phyloP scores from a whole-genome alignment of 2,797 vertebrate species.

The Varecia variegata region DNA sequence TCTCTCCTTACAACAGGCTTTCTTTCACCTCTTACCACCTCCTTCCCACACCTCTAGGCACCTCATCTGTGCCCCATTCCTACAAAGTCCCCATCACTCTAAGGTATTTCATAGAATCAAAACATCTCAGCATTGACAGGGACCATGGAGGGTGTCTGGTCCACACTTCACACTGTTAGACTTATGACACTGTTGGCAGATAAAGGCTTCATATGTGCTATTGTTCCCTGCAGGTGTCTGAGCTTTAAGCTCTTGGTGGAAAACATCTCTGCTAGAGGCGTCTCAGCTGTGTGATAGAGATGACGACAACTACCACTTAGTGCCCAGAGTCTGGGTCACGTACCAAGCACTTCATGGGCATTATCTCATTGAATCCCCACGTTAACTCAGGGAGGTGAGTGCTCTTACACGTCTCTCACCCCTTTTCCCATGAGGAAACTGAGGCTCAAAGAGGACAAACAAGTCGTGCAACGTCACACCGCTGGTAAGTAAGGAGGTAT shows the following conservation, averaged over 20 bases:
- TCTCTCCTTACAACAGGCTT: background rate
- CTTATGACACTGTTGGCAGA: background rate
- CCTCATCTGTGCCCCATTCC: background rate
- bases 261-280: background rate
- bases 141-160: background rate
- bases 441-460: background rate
- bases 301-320: accelerated
- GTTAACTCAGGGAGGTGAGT: background rate
- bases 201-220: background rate
- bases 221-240: background rate
- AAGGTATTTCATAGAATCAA: background rate
- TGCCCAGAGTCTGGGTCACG: background rate
- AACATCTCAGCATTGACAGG: background rate
- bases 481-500: background rate
- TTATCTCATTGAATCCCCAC: background rate
- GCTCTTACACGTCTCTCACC: background rate
- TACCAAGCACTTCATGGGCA: background rate
- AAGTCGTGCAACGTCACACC: background rate
- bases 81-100: background rate
- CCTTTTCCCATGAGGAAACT: background rate
- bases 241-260: background rate
- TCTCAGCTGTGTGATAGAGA: background rate
- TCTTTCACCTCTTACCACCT: background rate
- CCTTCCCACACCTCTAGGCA: background rate
- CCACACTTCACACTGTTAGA: background rate